phyloP scores from a whole-genome alignment of 2,113 vertebrate genomes.

The Siphamia tubifer region DNA sequence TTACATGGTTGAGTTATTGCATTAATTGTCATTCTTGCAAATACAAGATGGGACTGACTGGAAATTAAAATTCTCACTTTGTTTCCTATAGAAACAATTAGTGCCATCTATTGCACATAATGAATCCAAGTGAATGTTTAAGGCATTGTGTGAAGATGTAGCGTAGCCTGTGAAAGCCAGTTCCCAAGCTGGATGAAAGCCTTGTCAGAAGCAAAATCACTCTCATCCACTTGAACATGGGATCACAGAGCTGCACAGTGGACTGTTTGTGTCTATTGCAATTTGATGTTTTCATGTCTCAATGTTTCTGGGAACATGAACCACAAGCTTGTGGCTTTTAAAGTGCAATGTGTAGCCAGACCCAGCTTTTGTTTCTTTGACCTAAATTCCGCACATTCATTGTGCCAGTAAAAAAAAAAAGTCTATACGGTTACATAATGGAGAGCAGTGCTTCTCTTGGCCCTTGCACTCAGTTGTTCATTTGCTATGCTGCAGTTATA shows the following conservation, averaged over 20 bases:
- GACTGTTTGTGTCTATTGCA: conserved; percentile 13
- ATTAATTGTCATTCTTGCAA: too few relatives aligned
- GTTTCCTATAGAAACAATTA: too few relatives aligned
- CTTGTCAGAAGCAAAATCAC: neutral
- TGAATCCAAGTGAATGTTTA: too few relatives aligned
- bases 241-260: conserved; percentile 8
- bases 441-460: conserved; percentile 38
- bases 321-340: conserved; percentile 60
- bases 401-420: conserved; percentile 54
- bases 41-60: too few relatives aligned
- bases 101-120: too few relatives aligned
- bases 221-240: conserved; percentile 13
- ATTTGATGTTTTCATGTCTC: conserved; percentile 34
- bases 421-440: conserved; percentile 67
- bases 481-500: neutral
- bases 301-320: conserved; percentile 60
- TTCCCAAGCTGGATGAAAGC: conserved; percentile 2
- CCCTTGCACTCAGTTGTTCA: neutral
- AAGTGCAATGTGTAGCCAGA: conserved; percentile 26
- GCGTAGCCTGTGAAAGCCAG: too few relatives aligned
- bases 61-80: too few relatives aligned
- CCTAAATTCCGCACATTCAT: conserved; percentile 75
- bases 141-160: too few relatives aligned
- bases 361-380: conserved; percentile 73
- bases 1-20: too few relatives aligned